Conservation (phyloP, 2,797 vertebrate species). For the Petrocephalus schoutedeni region DNA sequence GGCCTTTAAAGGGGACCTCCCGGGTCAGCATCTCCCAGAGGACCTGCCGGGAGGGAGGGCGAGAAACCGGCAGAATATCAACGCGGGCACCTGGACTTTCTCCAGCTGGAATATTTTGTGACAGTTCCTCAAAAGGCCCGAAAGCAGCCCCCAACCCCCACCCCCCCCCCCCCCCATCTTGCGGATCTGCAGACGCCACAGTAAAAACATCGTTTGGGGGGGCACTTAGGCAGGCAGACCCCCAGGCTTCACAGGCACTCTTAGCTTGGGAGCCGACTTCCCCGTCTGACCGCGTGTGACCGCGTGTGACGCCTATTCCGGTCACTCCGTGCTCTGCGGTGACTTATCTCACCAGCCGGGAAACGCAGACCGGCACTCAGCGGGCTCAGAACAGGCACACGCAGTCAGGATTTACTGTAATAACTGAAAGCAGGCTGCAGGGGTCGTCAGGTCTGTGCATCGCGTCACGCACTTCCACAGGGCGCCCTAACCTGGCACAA, state of each 20-base stretch:
- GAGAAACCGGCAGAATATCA: background rate
- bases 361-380: constrained; percentile 23
- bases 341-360: constrained; percentile 6
- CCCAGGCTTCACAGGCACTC: background rate
- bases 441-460: background rate
- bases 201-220: background rate
- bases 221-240: background rate
- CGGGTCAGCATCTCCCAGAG: constrained; percentile 99
- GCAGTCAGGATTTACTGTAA: background rate
- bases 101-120: background rate
- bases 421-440: background rate
- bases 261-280: background rate
- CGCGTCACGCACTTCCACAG: background rate
- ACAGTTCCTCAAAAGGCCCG: background rate
- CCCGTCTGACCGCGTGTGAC: background rate
- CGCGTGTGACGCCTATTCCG: background rate
- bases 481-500: background rate
- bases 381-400: background rate
- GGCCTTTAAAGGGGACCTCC: constrained; percentile 97
- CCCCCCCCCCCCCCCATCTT: background rate
- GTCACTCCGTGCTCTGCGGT: constrained; percentile 16
- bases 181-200: background rate
- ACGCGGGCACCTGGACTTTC: background rate
- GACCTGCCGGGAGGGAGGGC: constrained; percentile 65
- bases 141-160: background rate